Conservation (phyloP, 2,113 vertebrate species). For the Origma solitaria region DNA sequence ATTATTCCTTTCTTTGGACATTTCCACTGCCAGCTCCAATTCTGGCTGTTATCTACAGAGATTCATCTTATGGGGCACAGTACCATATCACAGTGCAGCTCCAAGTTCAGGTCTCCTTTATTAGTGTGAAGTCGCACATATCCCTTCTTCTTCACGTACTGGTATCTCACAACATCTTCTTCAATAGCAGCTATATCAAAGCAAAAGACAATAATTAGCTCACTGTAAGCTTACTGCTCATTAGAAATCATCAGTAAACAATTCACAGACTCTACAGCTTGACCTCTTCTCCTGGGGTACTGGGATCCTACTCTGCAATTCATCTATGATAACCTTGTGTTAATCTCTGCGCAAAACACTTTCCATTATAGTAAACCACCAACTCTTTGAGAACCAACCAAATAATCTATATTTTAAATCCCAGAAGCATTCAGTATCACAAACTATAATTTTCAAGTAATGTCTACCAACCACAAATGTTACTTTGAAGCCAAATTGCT, state of each 20-base stretch:
- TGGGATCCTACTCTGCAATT: neutral
- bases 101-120: constrained; percentile 91
- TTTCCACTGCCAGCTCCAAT: neutral
- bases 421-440: neutral
- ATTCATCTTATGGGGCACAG: neutral
- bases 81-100: constrained; percentile 96
- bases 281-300: neutral
- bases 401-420: neutral
- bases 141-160: constrained; percentile 95
- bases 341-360: neutral
- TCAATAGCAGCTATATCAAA: constrained; percentile 79
- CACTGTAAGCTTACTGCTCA: neutral
- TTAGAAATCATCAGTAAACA: neutral
- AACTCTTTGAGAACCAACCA: neutral
- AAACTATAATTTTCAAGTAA: constrained; percentile 5
- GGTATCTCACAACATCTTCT: constrained; percentile 88
- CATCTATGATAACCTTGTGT: neutral
- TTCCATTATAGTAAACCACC: neutral
- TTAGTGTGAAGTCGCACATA: constrained; percentile 92
- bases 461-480: neutral
- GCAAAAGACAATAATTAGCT: neutral
- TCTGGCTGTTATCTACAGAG: neutral
- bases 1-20: neutral
- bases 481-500: neutral
- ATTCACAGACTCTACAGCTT: neutral